Evolutionary conservation across 2,888 invertebrate genomes (phyloP).

Genomic region (Hoplodrina ambigua): DNA sequence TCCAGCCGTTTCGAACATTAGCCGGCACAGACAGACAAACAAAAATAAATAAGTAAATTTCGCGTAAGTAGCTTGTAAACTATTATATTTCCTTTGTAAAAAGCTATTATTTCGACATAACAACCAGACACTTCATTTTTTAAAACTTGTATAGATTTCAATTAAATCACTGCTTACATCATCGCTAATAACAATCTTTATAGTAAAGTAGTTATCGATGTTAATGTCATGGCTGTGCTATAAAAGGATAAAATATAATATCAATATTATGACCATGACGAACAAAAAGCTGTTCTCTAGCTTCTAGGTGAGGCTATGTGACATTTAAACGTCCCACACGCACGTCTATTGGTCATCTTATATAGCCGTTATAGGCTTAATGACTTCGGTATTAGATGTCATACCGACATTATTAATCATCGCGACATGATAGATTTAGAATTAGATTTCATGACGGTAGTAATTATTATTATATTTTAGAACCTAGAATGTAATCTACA

Average conservation of each 20-base stretch:
- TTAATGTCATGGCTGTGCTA: slow-evolving; percentile 49
- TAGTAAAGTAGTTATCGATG: slow-evolving; percentile 8
- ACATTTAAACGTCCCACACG: slow-evolving; percentile 54
- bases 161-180: slow-evolving; percentile 34
- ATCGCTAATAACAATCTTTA: slow-evolving; percentile 33
- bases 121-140: too few relatives aligned
- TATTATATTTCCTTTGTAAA: too few relatives aligned
- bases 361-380: slow-evolving; percentile 28
- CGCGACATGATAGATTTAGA: background rate
- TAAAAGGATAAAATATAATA: slow-evolving; percentile 38
- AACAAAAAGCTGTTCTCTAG: slow-evolving; percentile 35
- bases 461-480: background rate
- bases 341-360: slow-evolving; percentile 34
- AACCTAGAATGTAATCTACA: background rate
- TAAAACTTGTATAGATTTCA: background rate
- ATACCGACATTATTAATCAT: slow-evolving; percentile 19
- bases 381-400: slow-evolving; percentile 7
- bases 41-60: too few relatives aligned
- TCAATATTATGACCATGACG: slow-evolving; percentile 26
- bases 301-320: slow-evolving; percentile 21
- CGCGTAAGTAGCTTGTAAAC: too few relatives aligned
- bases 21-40: too few relatives aligned
- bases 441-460: slow-evolving; percentile 1
- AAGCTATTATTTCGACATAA: too few relatives aligned
- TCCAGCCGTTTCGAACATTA: too few relatives aligned